These are phyloP conservation scores for Epicauta chinensis DNA, from an alignment of 1,140 invertebrate species.

Conservation along the genomic window DNA sequence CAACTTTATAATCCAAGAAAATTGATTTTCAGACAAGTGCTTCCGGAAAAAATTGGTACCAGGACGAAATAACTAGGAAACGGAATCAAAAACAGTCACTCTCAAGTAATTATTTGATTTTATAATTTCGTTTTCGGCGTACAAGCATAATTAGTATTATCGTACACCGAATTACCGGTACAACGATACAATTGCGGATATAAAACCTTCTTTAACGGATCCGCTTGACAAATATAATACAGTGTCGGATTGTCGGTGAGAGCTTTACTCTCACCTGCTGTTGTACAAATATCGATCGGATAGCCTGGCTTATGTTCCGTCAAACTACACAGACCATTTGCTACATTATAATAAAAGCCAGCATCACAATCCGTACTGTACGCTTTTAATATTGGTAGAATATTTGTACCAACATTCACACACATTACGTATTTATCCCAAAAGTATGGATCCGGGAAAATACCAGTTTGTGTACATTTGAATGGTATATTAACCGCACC, in stretches of 20 bases:
- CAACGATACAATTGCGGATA: no score
- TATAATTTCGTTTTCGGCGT: no score
- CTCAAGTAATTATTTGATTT: no score
- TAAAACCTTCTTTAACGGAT: no score
- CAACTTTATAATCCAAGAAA: no score
- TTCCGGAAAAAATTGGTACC: no score
- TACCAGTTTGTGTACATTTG: not conserved
- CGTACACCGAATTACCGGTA: no score
- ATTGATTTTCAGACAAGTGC: no score
- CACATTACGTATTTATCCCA: slow-evolving; percentile 7
- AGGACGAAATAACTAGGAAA: no score
- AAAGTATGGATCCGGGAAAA: slow-evolving; percentile 9
- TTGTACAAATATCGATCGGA: slow-evolving; percentile 1
- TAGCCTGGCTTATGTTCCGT: not conserved
- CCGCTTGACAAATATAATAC: slow-evolving; percentile 1
- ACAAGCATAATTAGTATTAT: no score
- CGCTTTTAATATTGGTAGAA: not conserved
- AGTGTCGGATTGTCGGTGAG: not conserved
- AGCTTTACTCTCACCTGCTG: not conserved
- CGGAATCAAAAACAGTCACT: no score
- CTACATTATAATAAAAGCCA: not conserved
- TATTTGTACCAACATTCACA: not conserved
- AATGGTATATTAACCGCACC: not conserved
- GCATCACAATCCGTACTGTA: not conserved
- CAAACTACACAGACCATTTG: not conserved